Conservation (phyloP, 35 echinoderm and acorn worm species). For the Heliocidaris erythrogramma region DNA sequence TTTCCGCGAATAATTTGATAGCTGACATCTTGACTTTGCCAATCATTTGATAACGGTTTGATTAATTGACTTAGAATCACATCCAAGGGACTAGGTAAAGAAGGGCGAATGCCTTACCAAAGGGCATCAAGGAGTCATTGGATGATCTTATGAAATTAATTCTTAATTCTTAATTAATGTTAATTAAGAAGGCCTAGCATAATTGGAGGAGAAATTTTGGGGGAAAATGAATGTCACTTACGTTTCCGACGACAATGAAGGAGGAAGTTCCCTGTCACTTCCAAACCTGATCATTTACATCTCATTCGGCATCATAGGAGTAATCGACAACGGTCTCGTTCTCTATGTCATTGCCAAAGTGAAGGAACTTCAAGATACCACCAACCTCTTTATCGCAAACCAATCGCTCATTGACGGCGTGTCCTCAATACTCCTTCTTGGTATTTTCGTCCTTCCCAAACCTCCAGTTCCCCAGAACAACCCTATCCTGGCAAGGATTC, state of each 20-base stretch:
- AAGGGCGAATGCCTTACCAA: no score
- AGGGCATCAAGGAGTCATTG: no score
- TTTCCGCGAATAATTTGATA: no score
- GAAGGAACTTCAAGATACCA: constrained; percentile 5
- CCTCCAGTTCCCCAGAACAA: neutral
- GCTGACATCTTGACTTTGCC: no score
- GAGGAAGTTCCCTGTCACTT: neutral
- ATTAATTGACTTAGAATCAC: no score
- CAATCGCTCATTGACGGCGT: constrained; percentile 76
- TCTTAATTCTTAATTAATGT: no score
- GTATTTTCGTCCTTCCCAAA: constrained; percentile 35
- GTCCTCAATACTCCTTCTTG: constrained; percentile 58
- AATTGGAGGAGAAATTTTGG: no score
- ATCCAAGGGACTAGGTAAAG: no score
- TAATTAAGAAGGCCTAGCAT: no score
- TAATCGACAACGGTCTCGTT: constrained; percentile 53
- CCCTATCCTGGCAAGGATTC: constrained; percentile 2
- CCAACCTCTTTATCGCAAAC: constrained; percentile 76
- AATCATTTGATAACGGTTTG: no score
- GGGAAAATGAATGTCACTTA: neutral
- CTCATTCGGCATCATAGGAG: constrained; percentile 43
- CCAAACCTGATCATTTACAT: constrained; percentile 21
- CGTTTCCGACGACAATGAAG: neutral
- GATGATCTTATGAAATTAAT: no score
- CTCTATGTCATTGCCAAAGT: constrained; percentile 37